Base-by-base conservation (phyloP, 2,888 invertebrate genomes). In the Phortica okadai region DNA sequence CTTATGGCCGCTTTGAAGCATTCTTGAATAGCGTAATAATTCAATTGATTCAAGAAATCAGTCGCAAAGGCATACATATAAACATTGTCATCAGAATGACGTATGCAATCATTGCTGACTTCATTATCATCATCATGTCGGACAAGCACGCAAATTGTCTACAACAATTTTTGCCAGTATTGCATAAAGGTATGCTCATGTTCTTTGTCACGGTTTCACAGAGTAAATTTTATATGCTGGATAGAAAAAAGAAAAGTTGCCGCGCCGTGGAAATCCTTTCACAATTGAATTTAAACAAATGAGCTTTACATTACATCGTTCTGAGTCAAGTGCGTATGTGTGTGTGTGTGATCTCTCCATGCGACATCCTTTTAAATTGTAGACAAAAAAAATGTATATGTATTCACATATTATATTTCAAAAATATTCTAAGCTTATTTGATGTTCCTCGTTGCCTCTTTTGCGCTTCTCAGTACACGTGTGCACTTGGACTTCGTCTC, bases 261-360 rank as follows among this genome's bases (percentile, higher is more conserved):
- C 50, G 69, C 50, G 50, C 69, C 69, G 79, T 82, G 42, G 74
- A 85, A 84, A 88, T 85, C 82, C 86, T 82, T 84, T 79, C 25
- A 21, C 11, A 82, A 88, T 88, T 82, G 81, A 82, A 80, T 86
- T 84, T 84, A 76, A 81, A 82, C 88, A 86, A 89, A 88, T 88
- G 88, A 88, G 89, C 88, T 89, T 89, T 89, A 88, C 83, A 89
- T 86, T 88, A 86, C 84, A 79, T 81, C 87, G 77, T 80, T 84
- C 84, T 86, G 78, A 82, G 81, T 85, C 79, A 78, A 82, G 84
- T 80, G 82, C 70, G 79, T 79, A 59, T 73, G 50, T 69, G n/a
- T n/a, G 8, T 45, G 50, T 50, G 50, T 50, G 10, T 50, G 3
- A 14, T 1, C 50, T 21, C 10, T 16, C 62, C 62, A 16, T 25